Conservation (phyloP, 2,888 invertebrate species). For the Hipparchia sbordonii region DNA sequence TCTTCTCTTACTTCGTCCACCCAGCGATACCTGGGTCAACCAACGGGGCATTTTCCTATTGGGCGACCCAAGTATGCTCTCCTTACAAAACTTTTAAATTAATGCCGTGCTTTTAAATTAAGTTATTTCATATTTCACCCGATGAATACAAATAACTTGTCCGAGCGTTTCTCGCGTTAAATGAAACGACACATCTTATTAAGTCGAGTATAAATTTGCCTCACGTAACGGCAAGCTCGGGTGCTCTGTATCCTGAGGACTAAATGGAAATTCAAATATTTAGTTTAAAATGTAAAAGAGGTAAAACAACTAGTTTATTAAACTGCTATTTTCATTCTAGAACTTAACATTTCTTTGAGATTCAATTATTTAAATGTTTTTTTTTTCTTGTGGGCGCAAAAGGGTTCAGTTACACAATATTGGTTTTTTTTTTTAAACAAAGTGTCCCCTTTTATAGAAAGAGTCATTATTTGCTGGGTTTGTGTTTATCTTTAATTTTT, state of each 20-base stretch:
- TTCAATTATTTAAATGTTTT: too few relatives aligned
- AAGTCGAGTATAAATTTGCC: constrained; percentile 50
- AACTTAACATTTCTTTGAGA: background rate
- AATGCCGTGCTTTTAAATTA: constrained; percentile 14
- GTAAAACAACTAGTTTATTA: constrained; percentile 23
- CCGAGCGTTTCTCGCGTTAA: constrained; percentile 38
- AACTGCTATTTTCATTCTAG: background rate
- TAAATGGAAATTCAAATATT: constrained; percentile 33
- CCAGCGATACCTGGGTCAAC: too few relatives aligned
- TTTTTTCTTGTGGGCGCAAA: too few relatives aligned
- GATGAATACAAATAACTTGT: constrained; percentile 34
- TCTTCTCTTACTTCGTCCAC: too few relatives aligned
- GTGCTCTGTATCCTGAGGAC: constrained; percentile 31
- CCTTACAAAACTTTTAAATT: too few relatives aligned
- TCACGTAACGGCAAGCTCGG: constrained; percentile 48
- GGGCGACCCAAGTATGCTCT: too few relatives aligned
- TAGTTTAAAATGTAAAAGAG: constrained; percentile 23
- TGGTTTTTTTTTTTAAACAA: too few relatives aligned
- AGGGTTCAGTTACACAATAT: too few relatives aligned
- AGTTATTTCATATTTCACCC: constrained; percentile 16
- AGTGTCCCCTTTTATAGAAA: too few relatives aligned
- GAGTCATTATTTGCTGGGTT: too few relatives aligned
- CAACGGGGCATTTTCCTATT: too few relatives aligned
- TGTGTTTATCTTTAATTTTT: too few relatives aligned
- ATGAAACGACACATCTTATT: constrained; percentile 45